Base-by-base conservation (phyloP, 2,888 invertebrate genomes). In the Colletes collaris region DNA sequence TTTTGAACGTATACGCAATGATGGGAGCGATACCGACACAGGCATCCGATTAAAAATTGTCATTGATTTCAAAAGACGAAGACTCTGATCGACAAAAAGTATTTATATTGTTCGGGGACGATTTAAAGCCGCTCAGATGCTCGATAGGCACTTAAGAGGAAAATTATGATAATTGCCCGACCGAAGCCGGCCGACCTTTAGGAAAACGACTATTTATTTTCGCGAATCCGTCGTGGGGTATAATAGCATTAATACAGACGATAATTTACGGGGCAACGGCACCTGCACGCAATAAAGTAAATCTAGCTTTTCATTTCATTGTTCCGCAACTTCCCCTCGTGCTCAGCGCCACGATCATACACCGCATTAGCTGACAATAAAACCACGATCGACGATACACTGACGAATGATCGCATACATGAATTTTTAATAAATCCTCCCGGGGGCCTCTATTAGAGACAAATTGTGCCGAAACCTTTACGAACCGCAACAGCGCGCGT, bases 361-460 rank as follows among this genome's bases (percentile, higher is more conserved):
- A 81, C 85, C 86, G 79, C 87, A 87, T 89, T 89, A 89, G 85
- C 73, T 82, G 79, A 77, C 84, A 76, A 88, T 89, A 88, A 87
- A 86, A 81, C 85, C 78, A 58, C 68, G 75, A 86, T 85, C 85
- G 83, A 79, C 76, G 76, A 86, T 79, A 78, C 73, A 62, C 66
- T 70, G 72, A 72, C 73, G 84, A 85, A 87, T 60, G 82, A 76
- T 80, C 72, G 83, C 74, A 79, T 81, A 72, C 52, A 85, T 86
- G 86, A 86, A 86, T 86, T 81, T 76, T 81, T 83, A 84, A 86
- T 79, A 74, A 81, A 76, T 79, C 79, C 65, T 35, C 16, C 64
- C 37, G 44, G 44, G 65, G 55, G 71, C 63, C 27, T 76, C 78
- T 83, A 76, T 83, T 64, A 76, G 60, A 55, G 79, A 44, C 55